Base-by-base conservation (phyloP, 35 echinoderm and acorn worm genomes). In the Heliocidaris tuberculata region DNA sequence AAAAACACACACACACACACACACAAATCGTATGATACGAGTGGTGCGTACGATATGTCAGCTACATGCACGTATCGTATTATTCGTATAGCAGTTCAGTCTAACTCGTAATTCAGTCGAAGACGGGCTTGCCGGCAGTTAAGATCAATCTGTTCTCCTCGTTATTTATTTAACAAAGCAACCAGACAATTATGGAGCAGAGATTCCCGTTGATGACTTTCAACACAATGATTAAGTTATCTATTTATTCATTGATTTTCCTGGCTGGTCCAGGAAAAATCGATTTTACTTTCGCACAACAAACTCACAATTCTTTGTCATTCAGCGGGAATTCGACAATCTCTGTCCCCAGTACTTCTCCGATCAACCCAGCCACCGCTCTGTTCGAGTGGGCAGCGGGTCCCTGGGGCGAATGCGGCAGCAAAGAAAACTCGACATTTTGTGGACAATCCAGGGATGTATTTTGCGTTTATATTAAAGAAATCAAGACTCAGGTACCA, bases 381-480 rank as follows among this genome's bases (percentile, higher is more conserved):
- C 17, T 59, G 91, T 93, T 93, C 48, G 48, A 93, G 21, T 93
- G 91, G 91, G 91, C 48, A 11, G 91, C 91, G 5, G 50, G 91
- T 0, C 91, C 91, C 49, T 93, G 91, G 91, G 50, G 31, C 29
- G 48, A 49, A 1, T 93, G 91, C 24, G 47, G 48, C 2, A 59
- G 48, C 50, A 93, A 13, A 30, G 31, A 59, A 11, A 93, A 93
- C 50, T 17, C n/a, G 21, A 93, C 48, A 13, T 93, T 59, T 5
- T 93, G 91, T 59, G 91, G 91, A 49, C 91, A 93, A 93, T n/a
- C 50, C 6, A 24, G 91, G 30, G 91, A 93, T 93, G 50, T 93
- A 7, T 93, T 93, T 59, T 93, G 91, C 15, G 48, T 93, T 93
- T 93, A 93, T 93, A 89, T 89, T 13, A 31, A 7, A 15, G 87